Conservation (phyloP, 2,888 invertebrate genomes). For the Chesias legatella region DNA sequence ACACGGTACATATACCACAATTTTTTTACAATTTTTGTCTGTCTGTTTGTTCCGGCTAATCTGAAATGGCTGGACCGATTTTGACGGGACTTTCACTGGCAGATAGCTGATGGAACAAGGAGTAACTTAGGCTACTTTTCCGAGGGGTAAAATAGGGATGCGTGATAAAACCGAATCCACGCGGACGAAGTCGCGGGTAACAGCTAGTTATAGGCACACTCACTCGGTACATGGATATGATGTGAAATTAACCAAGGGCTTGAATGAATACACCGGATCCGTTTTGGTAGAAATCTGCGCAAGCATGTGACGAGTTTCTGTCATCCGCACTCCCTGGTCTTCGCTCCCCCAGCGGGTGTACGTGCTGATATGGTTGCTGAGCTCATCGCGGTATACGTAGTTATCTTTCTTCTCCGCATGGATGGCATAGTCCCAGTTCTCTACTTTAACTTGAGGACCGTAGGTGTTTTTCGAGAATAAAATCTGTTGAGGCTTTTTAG, state of each 20-base stretch:
- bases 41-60: too few species aligned
- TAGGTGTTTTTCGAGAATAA: slow-evolving; percentile 69
- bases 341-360: slow-evolving; percentile 66
- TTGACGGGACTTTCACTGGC: too few species aligned
- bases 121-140: too few species aligned
- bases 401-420: slow-evolving; percentile 72
- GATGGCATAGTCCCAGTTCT: slow-evolving; percentile 65
- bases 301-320: slow-evolving; percentile 73
- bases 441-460: slow-evolving; percentile 58
- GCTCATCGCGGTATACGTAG: slow-evolving; percentile 65
- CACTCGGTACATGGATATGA: slow-evolving; percentile 74
- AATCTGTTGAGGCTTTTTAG: slow-evolving; percentile 69
- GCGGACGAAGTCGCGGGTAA: too few species aligned
- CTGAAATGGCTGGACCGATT: too few species aligned
- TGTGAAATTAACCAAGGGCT: slow-evolving; percentile 69
- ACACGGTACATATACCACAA: too few species aligned
- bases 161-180: too few species aligned
- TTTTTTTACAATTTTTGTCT: too few species aligned
- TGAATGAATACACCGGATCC: slow-evolving; percentile 64
- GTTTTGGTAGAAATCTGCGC: slow-evolving; percentile 63
- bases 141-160: too few species aligned
- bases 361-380: slow-evolving; percentile 71
- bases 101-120: too few species aligned
- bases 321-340: slow-evolving; percentile 57
- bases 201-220: too few species aligned